Evolutionary conservation across 2,113 vertebrate species (phyloP).

Genomic region (Solea senegalensis): DNA sequence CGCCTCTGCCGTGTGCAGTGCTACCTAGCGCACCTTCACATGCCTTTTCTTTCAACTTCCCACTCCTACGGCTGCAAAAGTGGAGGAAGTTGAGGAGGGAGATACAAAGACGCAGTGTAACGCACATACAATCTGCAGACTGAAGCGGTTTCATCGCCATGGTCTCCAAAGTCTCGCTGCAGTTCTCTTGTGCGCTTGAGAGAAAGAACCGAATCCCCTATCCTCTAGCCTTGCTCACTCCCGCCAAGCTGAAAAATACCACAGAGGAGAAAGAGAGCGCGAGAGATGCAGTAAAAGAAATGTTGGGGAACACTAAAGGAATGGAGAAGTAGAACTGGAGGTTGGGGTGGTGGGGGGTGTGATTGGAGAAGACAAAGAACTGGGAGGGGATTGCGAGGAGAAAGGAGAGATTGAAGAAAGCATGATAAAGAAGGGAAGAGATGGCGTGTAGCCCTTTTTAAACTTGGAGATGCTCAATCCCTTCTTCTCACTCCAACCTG

Average conservation of each 20-base stretch:
- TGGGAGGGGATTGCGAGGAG: conserved; percentile 64
- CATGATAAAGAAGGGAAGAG: conserved; percentile 82
- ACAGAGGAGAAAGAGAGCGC: conserved; percentile 60
- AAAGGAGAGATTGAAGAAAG: conserved; percentile 77
- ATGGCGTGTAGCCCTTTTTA: conserved; percentile 72
- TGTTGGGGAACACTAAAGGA: conserved; percentile 66
- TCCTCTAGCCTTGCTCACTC: conserved; percentile 71
- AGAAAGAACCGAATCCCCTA: conserved; percentile 72
- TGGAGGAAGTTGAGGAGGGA: conserved; percentile 69
- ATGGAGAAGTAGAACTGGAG: conserved; percentile 61
- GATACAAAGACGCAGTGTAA: conserved; percentile 73
- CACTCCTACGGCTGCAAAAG: conserved; percentile 76
- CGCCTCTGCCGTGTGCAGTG: conserved; percentile 66
- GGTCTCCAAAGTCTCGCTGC: conserved; percentile 77
- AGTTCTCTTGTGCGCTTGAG: conserved; percentile 74
- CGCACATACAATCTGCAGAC: conserved; percentile 76
- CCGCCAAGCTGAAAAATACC: conserved; percentile 61
- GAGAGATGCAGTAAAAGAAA: conserved; percentile 64
- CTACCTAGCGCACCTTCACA: conserved; percentile 77
- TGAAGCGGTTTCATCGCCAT: conserved; percentile 75
- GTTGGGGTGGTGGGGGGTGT: conserved; percentile 74
- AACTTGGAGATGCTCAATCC: conserved; percentile 91
- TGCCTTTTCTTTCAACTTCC: conserved; percentile 77
- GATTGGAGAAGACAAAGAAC: conserved; percentile 82
- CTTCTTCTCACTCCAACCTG: conserved; percentile 94